Evolutionary conservation across 1,140 invertebrate species (phyloP).

Genomic region (Drosophila mayri): DNA sequence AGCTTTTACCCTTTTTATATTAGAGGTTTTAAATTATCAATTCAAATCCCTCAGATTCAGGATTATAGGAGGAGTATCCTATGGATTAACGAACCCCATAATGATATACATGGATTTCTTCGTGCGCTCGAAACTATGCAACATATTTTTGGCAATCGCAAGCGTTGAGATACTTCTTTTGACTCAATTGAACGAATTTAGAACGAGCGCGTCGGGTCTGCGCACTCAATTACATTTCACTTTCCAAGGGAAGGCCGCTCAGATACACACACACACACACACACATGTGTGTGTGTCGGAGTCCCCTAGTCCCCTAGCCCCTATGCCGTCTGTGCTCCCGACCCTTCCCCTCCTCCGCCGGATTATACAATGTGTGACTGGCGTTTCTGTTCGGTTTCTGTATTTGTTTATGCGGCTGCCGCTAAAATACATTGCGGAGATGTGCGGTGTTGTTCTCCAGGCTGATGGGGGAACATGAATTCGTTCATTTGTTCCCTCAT

Average conservation of each 20-base stretch:
- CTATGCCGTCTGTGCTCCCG: constrained; percentile 2
- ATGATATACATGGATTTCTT: constrained; percentile 34
- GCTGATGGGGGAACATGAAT: constrained; percentile 50
- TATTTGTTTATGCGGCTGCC: constrained; percentile 57
- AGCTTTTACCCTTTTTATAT: not conserved
- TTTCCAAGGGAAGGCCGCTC: constrained; percentile 76
- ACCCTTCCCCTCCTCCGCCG: constrained; percentile 25
- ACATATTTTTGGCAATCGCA: constrained; percentile 11
- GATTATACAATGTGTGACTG: constrained; percentile 66
- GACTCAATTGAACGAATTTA: constrained; percentile 72
- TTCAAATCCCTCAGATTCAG: not conserved
- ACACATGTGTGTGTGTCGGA: constrained; percentile 39
- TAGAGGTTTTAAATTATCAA: too few relatives aligned
- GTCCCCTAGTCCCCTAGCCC: constrained; percentile 2
- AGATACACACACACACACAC: constrained; percentile 43
- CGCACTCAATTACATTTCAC: constrained; percentile 76
- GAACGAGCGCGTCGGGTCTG: constrained; percentile 37
- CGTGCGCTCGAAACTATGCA: constrained; percentile 68
- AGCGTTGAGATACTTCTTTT: constrained; percentile 37
- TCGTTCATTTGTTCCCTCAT: constrained; percentile 70
- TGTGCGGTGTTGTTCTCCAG: constrained; percentile 48
- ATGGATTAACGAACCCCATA: constrained; percentile 10
- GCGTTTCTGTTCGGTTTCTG: constrained; percentile 41
- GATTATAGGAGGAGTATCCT: not conserved
- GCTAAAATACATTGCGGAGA: constrained; percentile 59